phyloP scores from a whole-genome alignment of 2,888 invertebrate species.

The Oxycera nigricornis region DNA sequence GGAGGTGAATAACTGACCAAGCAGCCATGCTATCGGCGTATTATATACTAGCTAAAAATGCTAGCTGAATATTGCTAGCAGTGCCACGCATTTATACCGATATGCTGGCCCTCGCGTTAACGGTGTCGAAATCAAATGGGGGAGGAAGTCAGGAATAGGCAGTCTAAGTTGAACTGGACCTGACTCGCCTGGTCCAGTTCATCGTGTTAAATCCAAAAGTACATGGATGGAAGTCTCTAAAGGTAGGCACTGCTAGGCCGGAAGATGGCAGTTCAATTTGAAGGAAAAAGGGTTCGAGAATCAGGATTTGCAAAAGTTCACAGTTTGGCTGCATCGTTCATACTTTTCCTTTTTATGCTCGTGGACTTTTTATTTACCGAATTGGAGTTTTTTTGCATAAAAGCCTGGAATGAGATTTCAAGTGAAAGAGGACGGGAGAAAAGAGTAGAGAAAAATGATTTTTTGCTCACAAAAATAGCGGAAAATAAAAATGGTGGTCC shows the following conservation, averaged over 20 bases:
- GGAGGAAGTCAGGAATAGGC: conserved; percentile 22
- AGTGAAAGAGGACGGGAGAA: conserved; percentile 3
- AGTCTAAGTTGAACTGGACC: conserved; percentile 39
- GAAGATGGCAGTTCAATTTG: conserved; percentile 18
- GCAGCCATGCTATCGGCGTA: conserved; percentile 8
- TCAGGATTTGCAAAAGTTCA: conserved; percentile 25
- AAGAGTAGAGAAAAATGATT: conserved; percentile 31
- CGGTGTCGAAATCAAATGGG: conserved; percentile 12
- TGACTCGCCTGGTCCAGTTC: conserved; percentile 29
- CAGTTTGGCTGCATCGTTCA: conserved; percentile 20
- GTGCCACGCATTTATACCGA: conserved; percentile 25
- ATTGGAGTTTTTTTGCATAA: conserved; percentile 29
- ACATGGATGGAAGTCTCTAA: conserved; percentile 23
- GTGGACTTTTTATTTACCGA: conserved; percentile 20
- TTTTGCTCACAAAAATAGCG: background rate
- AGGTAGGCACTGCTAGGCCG: conserved; percentile 1
- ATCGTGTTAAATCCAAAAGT: conserved; percentile 34
- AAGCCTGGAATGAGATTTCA: conserved; percentile 21
- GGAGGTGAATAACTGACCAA: conserved; percentile 14
- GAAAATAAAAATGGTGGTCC: background rate
- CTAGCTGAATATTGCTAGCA: conserved; percentile 16
- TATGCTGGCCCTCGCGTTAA: conserved; percentile 17
- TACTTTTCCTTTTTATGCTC: conserved; percentile 17
- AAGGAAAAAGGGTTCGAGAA: conserved; percentile 11
- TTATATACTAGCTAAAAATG: conserved; percentile 23